Evolutionary conservation across 2,797 vertebrate genomes (phyloP).

Genomic region (Synanceia verrucosa): DNA sequence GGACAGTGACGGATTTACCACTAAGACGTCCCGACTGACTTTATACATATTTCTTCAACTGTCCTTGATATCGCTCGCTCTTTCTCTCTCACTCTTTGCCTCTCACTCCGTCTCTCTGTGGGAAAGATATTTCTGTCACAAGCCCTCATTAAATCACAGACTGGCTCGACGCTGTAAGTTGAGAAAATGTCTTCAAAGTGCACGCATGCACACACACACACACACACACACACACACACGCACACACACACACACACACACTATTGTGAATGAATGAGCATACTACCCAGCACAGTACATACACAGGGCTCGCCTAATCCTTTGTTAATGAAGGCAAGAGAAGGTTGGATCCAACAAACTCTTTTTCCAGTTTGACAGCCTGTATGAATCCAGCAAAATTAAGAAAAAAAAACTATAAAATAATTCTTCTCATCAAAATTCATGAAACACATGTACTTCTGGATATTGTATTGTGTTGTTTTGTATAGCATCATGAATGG

Average conservation of each 20-base stretch:
- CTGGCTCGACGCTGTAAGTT: slow-evolving; percentile 46
- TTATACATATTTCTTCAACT: slow-evolving; percentile 52
- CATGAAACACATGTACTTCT: slow-evolving; percentile 9
- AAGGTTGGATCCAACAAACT: slow-evolving; percentile 40
- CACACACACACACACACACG: slow-evolving; percentile 3
- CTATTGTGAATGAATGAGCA: slow-evolving; percentile 11
- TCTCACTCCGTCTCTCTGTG: slow-evolving; percentile 30
- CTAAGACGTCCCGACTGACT: slow-evolving; percentile 65
- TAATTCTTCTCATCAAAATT: slow-evolving; percentile 30
- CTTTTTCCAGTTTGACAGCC: slow-evolving; percentile 31
- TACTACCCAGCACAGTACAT: slow-evolving; percentile 21
- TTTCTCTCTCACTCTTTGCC: background rate
- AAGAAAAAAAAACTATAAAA: slow-evolving; percentile 34
- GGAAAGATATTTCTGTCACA: slow-evolving; percentile 67
- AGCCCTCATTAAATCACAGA: slow-evolving; percentile 70
- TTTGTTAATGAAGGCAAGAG: slow-evolving; percentile 61
- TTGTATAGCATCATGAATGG: too few relatives aligned
- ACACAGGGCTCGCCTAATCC: slow-evolving; percentile 55
- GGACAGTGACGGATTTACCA: slow-evolving; percentile 55
- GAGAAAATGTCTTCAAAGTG: slow-evolving; percentile 56
- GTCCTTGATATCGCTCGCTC: slow-evolving; percentile 45
- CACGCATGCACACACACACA: background rate
- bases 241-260: slow-evolving; percentile 9
- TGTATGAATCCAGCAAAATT: slow-evolving; percentile 50
- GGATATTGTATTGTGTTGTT: too few relatives aligned